phyloP scores from a whole-genome alignment of 92 coral and sea anemone genomes.

The Virgularia gustaviana region DNA sequence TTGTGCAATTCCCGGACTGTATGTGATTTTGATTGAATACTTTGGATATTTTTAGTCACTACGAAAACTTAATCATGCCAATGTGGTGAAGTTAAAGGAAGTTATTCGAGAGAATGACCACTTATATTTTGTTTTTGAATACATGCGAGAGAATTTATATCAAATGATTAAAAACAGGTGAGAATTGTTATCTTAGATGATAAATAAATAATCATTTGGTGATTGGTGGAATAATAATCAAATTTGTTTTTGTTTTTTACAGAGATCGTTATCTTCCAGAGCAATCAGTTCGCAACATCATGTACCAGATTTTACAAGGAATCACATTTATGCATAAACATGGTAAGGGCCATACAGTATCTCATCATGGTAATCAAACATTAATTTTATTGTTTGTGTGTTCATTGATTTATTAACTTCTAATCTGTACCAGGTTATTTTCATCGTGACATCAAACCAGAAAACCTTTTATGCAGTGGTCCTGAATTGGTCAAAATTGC shows the following conservation, averaged over 20 bases:
- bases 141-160: constrained; percentile 91
- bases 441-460: constrained; percentile 98
- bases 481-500: constrained; percentile 93
- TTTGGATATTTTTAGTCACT: too few relatives aligned
- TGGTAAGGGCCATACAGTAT: constrained; percentile 51
- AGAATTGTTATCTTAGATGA: background rate
- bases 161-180: constrained; percentile 97
- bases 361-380: background rate
- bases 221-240: background rate
- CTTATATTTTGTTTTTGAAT: constrained; percentile 90
- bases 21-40: background rate
- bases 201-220: too few relatives aligned
- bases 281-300: constrained; percentile 79
- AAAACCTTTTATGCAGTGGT: constrained; percentile 87
- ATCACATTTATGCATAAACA: constrained; percentile 93
- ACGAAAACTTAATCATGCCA: constrained; percentile 86
- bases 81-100: constrained; percentile 90
- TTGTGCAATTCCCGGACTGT: too few relatives aligned
- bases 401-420: background rate
- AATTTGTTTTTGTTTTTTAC: background rate
- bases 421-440: constrained; percentile 76
- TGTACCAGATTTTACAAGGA: constrained; percentile 92
- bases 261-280: constrained; percentile 90
- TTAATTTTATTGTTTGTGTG: background rate
- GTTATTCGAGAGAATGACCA: constrained; percentile 93